Evolutionary conservation across 1,140 invertebrate genomes (phyloP).

Genomic region (Lepidurus packardi): DNA sequence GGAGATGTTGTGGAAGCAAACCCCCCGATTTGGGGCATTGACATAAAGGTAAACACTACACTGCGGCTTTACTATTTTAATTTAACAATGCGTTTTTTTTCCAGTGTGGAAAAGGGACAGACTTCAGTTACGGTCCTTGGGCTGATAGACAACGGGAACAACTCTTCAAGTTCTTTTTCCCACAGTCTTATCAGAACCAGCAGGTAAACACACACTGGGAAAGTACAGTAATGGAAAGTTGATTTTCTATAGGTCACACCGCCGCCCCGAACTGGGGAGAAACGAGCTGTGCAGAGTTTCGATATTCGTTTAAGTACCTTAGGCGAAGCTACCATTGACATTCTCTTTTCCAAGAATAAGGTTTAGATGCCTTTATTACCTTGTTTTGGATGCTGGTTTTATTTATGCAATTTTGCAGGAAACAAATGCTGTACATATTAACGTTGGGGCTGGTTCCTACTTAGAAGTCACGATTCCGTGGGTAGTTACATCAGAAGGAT

Average conservation of each 20-base stretch:
- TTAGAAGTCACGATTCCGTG: conserved; percentile 92
- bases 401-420: conserved; percentile 51
- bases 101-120: conserved; percentile 87
- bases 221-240: not conserved
- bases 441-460: conserved; percentile 86
- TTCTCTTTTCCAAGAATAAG: conserved; percentile 91
- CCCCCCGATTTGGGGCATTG: conserved; percentile 88
- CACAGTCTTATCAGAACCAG: conserved; percentile 70
- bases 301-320: conserved; percentile 85
- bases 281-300: conserved; percentile 80
- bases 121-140: conserved; percentile 98
- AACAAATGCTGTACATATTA: conserved; percentile 93
- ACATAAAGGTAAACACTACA: conserved; percentile 62
- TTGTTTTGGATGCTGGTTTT: conserved; percentile 23
- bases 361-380: conserved; percentile 41
- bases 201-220: conserved; percentile 37
- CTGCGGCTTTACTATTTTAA: not conserved
- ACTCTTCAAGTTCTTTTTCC: conserved; percentile 94
- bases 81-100: not conserved
- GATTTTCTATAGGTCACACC: conserved; percentile 54
- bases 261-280: conserved; percentile 74
- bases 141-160: conserved; percentile 92
- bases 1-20: conserved; percentile 86
- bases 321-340: conserved; percentile 87
- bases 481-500: conserved; percentile 78